Percentiles rank a stretch among this genome's conserved stretches.
These are phyloP conservation scores for Andrena dorsata DNA, from an alignment of 2,888 invertebrate species.

Conservation along the genomic window DNA sequence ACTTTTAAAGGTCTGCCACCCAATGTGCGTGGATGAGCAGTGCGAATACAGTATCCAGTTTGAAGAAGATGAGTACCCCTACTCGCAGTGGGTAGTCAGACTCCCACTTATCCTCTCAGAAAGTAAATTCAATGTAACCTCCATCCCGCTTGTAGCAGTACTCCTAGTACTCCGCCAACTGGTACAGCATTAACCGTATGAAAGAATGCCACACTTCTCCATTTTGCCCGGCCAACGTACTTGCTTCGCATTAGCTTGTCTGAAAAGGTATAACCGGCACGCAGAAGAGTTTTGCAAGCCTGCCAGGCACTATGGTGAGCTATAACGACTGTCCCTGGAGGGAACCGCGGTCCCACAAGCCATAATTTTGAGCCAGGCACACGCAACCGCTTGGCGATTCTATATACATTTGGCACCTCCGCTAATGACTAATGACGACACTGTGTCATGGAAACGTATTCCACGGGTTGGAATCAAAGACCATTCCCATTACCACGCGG, in stretches of 20 bases:
- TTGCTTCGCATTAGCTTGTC: constrained; percentile 29
- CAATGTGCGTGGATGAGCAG: too few relatives aligned
- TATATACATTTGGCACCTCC: constrained; percentile 32
- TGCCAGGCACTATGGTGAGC: constrained; percentile 7
- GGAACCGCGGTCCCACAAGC: constrained; percentile 24
- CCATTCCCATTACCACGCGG: not conserved
- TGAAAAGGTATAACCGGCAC: constrained; percentile 34
- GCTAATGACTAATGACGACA: constrained; percentile 43
- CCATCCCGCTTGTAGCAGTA: not conserved
- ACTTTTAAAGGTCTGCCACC: too few relatives aligned
- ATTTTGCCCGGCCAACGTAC: not conserved
- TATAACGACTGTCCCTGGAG: constrained; percentile 45
- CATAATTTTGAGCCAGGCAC: constrained; percentile 33
- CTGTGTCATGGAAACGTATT: constrained; percentile 21
- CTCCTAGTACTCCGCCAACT: not conserved
- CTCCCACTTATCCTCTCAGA: not conserved
- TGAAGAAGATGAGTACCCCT: not conserved
- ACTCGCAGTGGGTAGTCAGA: not conserved
- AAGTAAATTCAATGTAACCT: constrained; percentile 1
- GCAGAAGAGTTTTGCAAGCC: not conserved
- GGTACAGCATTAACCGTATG: not conserved
- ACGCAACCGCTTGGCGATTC: constrained; percentile 33
- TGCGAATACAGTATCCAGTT: too few relatives aligned
- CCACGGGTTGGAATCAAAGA: not conserved
- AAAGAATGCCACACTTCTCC: not conserved